phyloP scores from a whole-genome alignment of 2,113 vertebrate species.

The Pyrgilauda ruficollis region DNA sequence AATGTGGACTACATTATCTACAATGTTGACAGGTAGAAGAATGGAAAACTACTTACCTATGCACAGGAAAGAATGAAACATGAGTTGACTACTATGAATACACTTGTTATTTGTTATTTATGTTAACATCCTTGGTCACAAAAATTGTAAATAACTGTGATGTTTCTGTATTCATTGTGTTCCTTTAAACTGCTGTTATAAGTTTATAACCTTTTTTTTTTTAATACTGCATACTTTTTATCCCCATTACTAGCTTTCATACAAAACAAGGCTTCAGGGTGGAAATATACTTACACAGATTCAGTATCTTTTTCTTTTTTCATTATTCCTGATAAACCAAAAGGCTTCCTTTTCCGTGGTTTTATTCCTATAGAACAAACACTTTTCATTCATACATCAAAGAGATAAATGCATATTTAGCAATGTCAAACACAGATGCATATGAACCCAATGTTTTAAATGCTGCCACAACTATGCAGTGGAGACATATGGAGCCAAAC shows the following conservation, averaged over 20 bases:
- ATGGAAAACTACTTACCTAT: background rate
- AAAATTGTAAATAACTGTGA: background rate
- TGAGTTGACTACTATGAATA: background rate
- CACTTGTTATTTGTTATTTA: background rate
- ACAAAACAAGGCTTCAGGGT: background rate
- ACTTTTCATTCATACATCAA: slow-evolving; percentile 13
- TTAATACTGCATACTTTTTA: background rate
- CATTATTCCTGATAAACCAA: slow-evolving; percentile 89
- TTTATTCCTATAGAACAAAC: slow-evolving; percentile 80
- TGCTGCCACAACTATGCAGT: background rate
- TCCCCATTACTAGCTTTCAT: background rate
- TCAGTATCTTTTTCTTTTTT: slow-evolving; percentile 95
- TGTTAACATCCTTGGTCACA: background rate
- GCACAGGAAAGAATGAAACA: background rate
- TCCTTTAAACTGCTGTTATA: background rate
- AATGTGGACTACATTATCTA: background rate
- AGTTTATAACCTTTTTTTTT: background rate
- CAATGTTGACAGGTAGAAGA: background rate
- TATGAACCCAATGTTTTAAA: background rate
- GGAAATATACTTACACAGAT: slow-evolving; percentile 84
- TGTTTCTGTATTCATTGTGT: background rate
- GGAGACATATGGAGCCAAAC: background rate
- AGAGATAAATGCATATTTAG: background rate
- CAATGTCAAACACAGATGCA: background rate
- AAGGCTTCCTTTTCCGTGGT: slow-evolving; percentile 90